phyloP scores from a whole-genome alignment of 2,113 vertebrate genomes.

The Cryptotis parvus region DNA sequence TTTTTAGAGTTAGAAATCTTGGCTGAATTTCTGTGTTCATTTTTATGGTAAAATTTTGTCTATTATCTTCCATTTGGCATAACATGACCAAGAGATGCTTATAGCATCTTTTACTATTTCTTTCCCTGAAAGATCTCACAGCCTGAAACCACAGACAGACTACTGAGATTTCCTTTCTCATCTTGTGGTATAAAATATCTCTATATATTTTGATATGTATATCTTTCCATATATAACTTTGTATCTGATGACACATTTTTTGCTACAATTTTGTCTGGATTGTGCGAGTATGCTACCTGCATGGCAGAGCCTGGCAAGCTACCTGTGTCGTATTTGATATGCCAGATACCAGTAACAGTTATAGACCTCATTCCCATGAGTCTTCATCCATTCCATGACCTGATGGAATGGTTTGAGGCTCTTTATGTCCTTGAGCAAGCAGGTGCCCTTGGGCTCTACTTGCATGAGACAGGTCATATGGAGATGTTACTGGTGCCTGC shows the following conservation, averaged over 20 bases:
- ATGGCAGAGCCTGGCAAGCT: no score
- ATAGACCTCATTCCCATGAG: no score
- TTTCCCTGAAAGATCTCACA: not conserved
- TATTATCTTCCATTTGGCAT: conserved; percentile 22
- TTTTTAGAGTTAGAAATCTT: not conserved
- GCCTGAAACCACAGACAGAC: conserved; percentile 27
- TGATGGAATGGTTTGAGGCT: no score
- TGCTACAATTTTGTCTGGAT: conserved; percentile 66
- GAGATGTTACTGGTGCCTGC: no score
- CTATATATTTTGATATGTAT: not conserved
- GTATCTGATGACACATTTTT: conserved; percentile 72
- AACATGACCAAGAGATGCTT: not conserved
- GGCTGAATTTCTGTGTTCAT: not conserved
- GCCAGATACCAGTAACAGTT: no score
- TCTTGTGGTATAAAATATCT: not conserved
- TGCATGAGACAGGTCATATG: no score
- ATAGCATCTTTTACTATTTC: conserved; percentile 41
- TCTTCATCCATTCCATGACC: no score
- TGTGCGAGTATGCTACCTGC: no score
- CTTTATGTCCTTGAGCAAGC: no score
- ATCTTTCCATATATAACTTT: conserved; percentile 29
- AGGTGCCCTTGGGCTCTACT: no score
- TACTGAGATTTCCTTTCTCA: conserved; percentile 65
- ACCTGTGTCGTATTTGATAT: no score
- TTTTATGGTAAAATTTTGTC: not conserved